These are phyloP conservation scores for Drosophila anomelani DNA, from an alignment of 2,888 invertebrate species.

Conservation along the genomic window DNA sequence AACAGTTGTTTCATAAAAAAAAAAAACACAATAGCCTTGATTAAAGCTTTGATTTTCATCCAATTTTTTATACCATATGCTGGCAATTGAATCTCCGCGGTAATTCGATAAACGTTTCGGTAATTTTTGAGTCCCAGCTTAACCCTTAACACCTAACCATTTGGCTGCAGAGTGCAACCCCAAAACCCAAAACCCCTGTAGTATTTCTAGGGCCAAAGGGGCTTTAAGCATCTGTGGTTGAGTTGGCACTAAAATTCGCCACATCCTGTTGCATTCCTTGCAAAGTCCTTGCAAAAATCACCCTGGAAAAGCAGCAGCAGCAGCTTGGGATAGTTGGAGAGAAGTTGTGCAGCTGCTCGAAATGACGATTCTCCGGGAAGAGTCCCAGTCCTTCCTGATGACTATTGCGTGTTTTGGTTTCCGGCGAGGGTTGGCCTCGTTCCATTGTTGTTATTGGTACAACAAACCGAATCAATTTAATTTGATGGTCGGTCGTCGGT, in stretches of 20 bases:
- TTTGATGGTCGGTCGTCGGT: conserved; percentile 56
- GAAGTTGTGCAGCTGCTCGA: conserved; percentile 37
- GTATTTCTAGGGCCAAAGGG: conserved; percentile 8
- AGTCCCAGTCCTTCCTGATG: conserved; percentile 28
- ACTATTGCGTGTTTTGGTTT: conserved; percentile 65
- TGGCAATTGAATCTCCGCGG: conserved; percentile 55
- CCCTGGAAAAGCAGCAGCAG: conserved; percentile 2
- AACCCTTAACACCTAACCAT: conserved; percentile 56
- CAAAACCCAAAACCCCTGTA: conserved; percentile 12
- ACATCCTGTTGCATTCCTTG: conserved; percentile 68
- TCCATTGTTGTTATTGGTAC: conserved; percentile 65
- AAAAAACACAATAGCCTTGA: conserved; percentile 28
- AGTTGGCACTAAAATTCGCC: conserved; percentile 58
- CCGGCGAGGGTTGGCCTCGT: conserved; percentile 63
- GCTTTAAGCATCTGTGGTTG: conserved; percentile 58
- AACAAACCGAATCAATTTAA: conserved; percentile 72
- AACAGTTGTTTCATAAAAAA: conserved; percentile 9
- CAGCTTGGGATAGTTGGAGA: conserved; percentile 9
- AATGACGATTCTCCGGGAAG: conserved; percentile 33
- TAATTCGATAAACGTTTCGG: conserved; percentile 58
- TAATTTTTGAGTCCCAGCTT: conserved; percentile 46
- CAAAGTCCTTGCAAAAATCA: conserved; percentile 33
- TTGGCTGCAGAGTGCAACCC: conserved; percentile 27
- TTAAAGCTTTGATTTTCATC: conserved; percentile 18
- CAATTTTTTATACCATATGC: conserved; percentile 34